Conservation (phyloP, 2,888 invertebrate genomes). For the Spodoptera picta region DNA sequence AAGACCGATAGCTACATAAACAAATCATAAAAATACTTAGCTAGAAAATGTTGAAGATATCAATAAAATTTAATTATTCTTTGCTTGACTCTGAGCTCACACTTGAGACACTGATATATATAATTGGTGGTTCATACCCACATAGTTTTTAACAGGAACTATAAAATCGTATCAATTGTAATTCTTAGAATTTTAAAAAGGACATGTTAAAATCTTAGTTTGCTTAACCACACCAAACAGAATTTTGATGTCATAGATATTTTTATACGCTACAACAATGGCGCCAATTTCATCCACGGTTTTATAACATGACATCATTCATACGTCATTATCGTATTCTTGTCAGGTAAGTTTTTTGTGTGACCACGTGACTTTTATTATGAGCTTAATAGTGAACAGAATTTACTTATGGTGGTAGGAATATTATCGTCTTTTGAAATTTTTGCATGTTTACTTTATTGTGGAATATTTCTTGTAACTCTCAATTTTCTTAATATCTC, state of each 20-base stretch:
- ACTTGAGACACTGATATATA: too few relatives aligned
- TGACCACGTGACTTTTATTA: constrained; percentile 3
- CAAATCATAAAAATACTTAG: too few relatives aligned
- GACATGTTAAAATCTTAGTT: constrained; percentile 7
- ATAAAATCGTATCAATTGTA: not conserved
- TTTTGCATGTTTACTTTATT: too few relatives aligned
- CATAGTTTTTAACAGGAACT: too few relatives aligned
- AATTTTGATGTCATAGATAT: constrained; percentile 49
- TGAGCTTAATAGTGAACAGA: not conserved
- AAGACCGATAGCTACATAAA: too few relatives aligned
- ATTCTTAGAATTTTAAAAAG: constrained; percentile 6
- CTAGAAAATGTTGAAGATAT: too few relatives aligned
- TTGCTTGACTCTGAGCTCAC: too few relatives aligned
- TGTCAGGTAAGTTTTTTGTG: constrained; percentile 45
- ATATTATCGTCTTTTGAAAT: too few relatives aligned
- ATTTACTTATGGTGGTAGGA: not conserved
- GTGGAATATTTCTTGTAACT: too few relatives aligned
- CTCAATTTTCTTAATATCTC: too few relatives aligned
- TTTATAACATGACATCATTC: constrained; percentile 61
- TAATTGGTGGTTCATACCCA: too few relatives aligned
- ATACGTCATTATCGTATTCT: constrained; percentile 63
- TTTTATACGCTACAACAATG: constrained; percentile 37
- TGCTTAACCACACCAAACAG: not conserved
- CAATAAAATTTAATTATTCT: too few relatives aligned
- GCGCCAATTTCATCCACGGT: constrained; percentile 39